Percentiles rank a stretch among this genome's conserved stretches.
These are phyloP conservation scores for Sebastes ruberrimus DNA, from an alignment of 2,797 vertebrate species.

Conservation along the genomic window DNA sequence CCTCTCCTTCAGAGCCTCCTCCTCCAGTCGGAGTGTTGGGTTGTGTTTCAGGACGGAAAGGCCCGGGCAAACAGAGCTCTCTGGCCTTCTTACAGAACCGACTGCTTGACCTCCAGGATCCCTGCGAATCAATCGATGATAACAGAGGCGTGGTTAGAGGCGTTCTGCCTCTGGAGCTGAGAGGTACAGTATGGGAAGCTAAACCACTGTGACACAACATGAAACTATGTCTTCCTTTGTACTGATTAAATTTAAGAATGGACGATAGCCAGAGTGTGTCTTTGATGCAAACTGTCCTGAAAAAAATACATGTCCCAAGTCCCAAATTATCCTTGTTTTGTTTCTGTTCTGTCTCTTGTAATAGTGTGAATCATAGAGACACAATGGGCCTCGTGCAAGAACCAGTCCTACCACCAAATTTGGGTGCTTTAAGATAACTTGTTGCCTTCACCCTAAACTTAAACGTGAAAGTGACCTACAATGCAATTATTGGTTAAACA, in stretches of 20 bases:
- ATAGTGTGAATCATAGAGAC: not conserved
- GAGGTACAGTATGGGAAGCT: slow-evolving; percentile 64
- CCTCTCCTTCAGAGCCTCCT: slow-evolving; percentile 44
- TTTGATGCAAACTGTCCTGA: not conserved
- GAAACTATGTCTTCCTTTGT: not conserved
- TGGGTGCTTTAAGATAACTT: not conserved
- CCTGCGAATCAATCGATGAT: slow-evolving; percentile 10
- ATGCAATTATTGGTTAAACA: not conserved
- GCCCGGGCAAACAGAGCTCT: slow-evolving; percentile 67
- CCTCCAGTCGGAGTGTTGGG: slow-evolving; percentile 24
- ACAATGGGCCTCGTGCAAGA: not conserved
- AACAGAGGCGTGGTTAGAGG: slow-evolving; percentile 33
- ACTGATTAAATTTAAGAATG: not conserved
- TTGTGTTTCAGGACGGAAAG: slow-evolving; percentile 52
- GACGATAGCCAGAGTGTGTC: not conserved
- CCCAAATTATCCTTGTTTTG: not conserved
- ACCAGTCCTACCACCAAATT: not conserved
- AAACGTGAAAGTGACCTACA: not conserved
- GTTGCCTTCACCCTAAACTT: not conserved
- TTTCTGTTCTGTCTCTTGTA: not conserved
- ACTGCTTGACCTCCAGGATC: slow-evolving; percentile 26
- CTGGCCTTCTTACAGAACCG: slow-evolving; percentile 59
- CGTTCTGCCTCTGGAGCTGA: slow-evolving; percentile 68
- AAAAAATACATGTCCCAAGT: not conserved
- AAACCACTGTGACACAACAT: not conserved